Evolutionary conservation across 2,113 vertebrate genomes (phyloP).

Genomic region (Noturus placidus): DNA sequence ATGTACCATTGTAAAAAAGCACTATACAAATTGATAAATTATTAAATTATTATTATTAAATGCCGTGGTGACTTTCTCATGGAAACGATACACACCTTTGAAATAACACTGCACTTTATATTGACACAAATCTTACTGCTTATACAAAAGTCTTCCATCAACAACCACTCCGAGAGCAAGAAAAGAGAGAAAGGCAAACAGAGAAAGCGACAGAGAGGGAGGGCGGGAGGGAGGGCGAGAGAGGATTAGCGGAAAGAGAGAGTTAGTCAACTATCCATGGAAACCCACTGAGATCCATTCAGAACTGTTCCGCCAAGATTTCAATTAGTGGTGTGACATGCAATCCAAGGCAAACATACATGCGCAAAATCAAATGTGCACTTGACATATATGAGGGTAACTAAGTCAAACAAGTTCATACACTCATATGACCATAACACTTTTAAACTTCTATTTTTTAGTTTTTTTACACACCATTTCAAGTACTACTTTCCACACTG

Average conservation of each 20-base stretch:
- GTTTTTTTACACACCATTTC: not conserved
- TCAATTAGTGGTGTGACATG: not conserved
- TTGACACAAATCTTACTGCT: constrained; percentile 27
- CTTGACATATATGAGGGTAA: not conserved
- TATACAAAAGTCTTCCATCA: not conserved
- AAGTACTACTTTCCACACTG: not conserved
- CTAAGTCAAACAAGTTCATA: not conserved
- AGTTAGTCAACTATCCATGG: constrained; percentile 32
- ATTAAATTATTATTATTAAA: no score
- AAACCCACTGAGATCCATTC: constrained; percentile 32
- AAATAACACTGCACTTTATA: constrained; percentile 29
- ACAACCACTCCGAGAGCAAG: not conserved
- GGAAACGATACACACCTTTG: constrained; percentile 25
- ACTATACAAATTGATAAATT: no score
- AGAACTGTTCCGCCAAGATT: constrained; percentile 14
- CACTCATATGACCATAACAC: not conserved
- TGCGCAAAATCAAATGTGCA: not conserved
- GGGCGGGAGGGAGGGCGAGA: constrained; percentile 8
- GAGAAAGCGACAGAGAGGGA: not conserved
- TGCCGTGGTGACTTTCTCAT: constrained; percentile 14
- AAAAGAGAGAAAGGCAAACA: constrained; percentile 25
- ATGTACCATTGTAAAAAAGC: no score
- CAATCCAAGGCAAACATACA: not conserved
- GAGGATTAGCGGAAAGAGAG: constrained; percentile 6
- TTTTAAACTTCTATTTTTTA: not conserved